A percentile compares a stretch with the other conserved stretches of the same genome.
phyloP scores from a whole-genome alignment of 2,888 invertebrate genomes.

The Galerucella nymphaeae region DNA sequence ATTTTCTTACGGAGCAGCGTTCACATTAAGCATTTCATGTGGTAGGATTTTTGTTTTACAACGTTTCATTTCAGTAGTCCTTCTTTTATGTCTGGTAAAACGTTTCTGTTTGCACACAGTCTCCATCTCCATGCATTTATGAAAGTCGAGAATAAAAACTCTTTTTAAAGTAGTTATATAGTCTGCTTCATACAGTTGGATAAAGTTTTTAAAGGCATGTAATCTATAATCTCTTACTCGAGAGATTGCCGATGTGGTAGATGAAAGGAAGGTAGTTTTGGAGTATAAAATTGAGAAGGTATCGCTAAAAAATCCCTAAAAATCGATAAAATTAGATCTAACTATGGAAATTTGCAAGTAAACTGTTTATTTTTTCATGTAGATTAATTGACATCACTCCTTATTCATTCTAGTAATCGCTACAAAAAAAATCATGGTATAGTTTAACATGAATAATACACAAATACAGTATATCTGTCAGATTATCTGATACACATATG shows the following conservation, averaged over 20 bases:
- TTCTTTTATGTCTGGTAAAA: background rate
- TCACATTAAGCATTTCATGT: background rate
- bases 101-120: background rate
- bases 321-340: too few relatives aligned
- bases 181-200: conserved; percentile 1
- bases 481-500: too few relatives aligned
- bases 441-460: background rate
- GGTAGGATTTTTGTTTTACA: background rate
- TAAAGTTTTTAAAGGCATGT: background rate
- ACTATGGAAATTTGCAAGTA: too few relatives aligned
- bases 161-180: background rate
- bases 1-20: too few relatives aligned
- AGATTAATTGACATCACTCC: too few relatives aligned
- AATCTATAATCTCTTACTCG: background rate
- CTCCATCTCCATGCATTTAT: background rate
- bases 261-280: too few relatives aligned
- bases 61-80: background rate
- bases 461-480: background rate
- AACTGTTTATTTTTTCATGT: too few relatives aligned
- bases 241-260: too few relatives aligned
- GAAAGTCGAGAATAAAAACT: background rate
- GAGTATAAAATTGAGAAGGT: too few relatives aligned
- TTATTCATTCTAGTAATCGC: too few relatives aligned
- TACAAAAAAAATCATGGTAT: too few relatives aligned
- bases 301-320: too few relatives aligned